Conservation (phyloP, 2,888 invertebrate genomes). For the Xanthorhoe designata region DNA sequence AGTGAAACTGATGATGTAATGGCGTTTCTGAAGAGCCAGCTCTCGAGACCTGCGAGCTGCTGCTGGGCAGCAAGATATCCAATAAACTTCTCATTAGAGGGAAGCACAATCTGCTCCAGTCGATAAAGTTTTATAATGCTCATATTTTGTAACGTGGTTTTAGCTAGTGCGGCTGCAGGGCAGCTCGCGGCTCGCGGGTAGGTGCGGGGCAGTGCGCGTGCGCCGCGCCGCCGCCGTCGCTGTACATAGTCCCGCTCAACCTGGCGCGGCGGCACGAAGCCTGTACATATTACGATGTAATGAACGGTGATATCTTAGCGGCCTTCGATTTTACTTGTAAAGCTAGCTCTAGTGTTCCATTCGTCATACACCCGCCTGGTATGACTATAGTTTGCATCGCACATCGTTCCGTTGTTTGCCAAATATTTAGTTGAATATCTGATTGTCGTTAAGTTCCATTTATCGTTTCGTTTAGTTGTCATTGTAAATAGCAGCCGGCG, state of each 20-base stretch:
- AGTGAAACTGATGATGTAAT: conserved; percentile 31
- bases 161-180: conserved; percentile 17
- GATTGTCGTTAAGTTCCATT: conserved; percentile 65
- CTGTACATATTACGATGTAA: conserved; percentile 79
- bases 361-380: conserved; percentile 60
- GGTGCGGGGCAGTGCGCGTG: neutral
- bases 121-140: conserved; percentile 22
- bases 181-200: conserved; percentile 25
- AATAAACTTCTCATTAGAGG: conserved; percentile 13
- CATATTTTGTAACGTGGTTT: conserved; percentile 27
- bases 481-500: conserved; percentile 71
- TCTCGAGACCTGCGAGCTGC: conserved; percentile 22
- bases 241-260: conserved; percentile 71
- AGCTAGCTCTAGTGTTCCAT: conserved; percentile 79
- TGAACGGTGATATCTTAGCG: conserved; percentile 85
- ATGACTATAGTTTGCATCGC: conserved; percentile 62
- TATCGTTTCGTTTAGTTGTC: conserved; percentile 64
- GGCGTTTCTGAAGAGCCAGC: conserved; percentile 18
- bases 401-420: conserved; percentile 72
- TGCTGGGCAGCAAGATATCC: conserved; percentile 14
- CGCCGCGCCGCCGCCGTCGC: conserved; percentile 23
- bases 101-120: conserved; percentile 13
- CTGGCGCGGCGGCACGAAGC: conserved; percentile 54
- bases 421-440: conserved; percentile 75
- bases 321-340: conserved; percentile 85